These are phyloP conservation scores for Oegoconia quadripuncta DNA, from an alignment of 2,888 invertebrate species.

Conservation along the genomic window DNA sequence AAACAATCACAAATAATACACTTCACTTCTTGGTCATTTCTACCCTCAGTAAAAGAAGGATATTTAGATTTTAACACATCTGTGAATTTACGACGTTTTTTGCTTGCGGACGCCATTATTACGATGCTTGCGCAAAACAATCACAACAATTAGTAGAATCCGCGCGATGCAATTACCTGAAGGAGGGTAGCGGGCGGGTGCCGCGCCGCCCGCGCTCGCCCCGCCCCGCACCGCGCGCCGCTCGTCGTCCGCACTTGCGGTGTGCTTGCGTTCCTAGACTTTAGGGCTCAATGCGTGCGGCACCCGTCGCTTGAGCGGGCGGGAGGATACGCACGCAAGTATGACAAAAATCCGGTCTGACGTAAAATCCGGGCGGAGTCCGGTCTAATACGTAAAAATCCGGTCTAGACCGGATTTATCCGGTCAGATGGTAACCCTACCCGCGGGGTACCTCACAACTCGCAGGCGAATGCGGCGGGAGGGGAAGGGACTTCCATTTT, in stretches of 20 bases:
- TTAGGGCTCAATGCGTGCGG: conserved; percentile 1
- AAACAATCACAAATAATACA: too few species aligned
- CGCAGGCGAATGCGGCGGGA: too few species aligned
- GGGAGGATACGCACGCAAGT: conserved; percentile 3
- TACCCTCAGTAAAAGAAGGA: conserved; percentile 3
- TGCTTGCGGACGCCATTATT: conserved; percentile 5
- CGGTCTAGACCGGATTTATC: not conserved
- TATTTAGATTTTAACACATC: conserved; percentile 2
- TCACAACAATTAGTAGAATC: not conserved
- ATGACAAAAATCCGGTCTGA: conserved; percentile 1
- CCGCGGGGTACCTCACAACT: too few species aligned
- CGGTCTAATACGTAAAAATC: conserved; percentile 2
- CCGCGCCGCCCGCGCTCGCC: not conserved
- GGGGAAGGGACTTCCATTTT: too few species aligned
- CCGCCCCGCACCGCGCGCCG: conserved; percentile 1
- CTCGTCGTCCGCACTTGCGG: conserved; percentile 2
- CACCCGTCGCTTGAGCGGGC: conserved; percentile 2
- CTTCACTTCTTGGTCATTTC: conserved; percentile 7
- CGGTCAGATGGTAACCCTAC: too few species aligned
- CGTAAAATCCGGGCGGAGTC: conserved; percentile 1
- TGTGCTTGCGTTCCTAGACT: conserved; percentile 1
- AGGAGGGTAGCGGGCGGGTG: conserved; percentile 2
- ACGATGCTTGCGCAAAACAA: not conserved
- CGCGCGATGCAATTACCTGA: not conserved
- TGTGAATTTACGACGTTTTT: conserved; percentile 2